Evolutionary conservation across 2,113 vertebrate genomes (phyloP).

Genomic region (Laticauda laticaudata): DNA sequence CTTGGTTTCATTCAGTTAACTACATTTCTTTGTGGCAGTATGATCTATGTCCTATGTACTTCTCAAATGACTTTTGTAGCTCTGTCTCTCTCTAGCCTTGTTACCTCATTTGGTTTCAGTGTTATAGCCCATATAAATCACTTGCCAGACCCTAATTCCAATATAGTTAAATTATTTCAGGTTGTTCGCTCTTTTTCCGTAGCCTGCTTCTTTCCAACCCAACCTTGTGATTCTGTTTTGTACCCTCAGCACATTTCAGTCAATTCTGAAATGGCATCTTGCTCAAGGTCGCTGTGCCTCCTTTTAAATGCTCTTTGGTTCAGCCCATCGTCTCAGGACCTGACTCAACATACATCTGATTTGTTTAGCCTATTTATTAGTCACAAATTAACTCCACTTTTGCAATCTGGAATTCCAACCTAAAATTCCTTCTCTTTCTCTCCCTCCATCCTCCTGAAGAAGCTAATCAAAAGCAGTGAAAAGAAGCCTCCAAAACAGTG

Average conservation of each 20-base stretch:
- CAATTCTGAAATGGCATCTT: slow-evolving; percentile 39
- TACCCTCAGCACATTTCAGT: slow-evolving; percentile 40
- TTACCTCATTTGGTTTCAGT: not conserved
- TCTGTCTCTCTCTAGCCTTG: slow-evolving; percentile 23
- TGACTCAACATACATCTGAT: slow-evolving; percentile 47
- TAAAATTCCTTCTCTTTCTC: rapidly evolving
- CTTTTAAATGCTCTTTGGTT: slow-evolving; percentile 21
- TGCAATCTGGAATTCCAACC: slow-evolving; percentile 39
- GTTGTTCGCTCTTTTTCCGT: slow-evolving; percentile 18
- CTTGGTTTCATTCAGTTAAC: not conserved
- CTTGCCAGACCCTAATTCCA: slow-evolving; percentile 8
- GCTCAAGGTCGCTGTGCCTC: slow-evolving; percentile 13
- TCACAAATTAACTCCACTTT: slow-evolving; percentile 35
- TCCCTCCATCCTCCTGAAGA: slow-evolving; percentile 24
- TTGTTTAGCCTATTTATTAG: slow-evolving; percentile 49
- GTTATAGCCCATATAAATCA: slow-evolving; percentile 19
- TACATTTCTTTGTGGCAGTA: not conserved
- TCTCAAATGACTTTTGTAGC: not conserved
- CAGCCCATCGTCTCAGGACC: not conserved
- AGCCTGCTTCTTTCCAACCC: not conserved
- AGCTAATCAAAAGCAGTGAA: not conserved
- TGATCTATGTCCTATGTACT: not conserved
- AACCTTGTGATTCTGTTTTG: slow-evolving; percentile 11
- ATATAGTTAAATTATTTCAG: slow-evolving; percentile 1
- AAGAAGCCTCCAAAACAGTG: not conserved